Evolutionary conservation across 64 coral and sea anemone genomes (phyloP).

Genomic region (Pachyseris speciosa): DNA sequence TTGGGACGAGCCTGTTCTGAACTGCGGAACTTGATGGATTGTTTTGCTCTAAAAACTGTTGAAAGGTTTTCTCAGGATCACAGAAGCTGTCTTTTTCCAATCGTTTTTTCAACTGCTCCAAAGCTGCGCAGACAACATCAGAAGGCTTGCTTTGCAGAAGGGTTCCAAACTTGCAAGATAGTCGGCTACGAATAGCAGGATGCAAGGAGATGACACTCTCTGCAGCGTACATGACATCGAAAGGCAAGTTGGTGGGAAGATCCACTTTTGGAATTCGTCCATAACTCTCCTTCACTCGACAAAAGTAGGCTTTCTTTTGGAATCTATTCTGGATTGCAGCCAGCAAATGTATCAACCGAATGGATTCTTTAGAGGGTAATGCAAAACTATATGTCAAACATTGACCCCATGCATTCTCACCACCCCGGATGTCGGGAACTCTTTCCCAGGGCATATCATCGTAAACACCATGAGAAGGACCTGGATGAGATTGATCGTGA

Average conservation of each 20-base stretch:
- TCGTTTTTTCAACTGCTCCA: conserved; percentile 58
- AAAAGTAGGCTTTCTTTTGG: conserved; percentile 15
- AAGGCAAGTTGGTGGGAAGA: conserved; percentile 40
- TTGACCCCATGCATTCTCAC: conserved; percentile 42
- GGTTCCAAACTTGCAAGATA: conserved; percentile 21
- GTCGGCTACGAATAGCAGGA: conserved; percentile 60
- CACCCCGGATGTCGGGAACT: conserved; percentile 22
- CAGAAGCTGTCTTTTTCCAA: conserved; percentile 72
- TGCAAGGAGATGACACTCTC: conserved; percentile 63
- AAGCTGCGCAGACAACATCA: conserved; percentile 17
- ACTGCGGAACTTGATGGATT: conserved; percentile 52
- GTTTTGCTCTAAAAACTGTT: conserved; percentile 43
- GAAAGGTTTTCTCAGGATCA: conserved; percentile 53
- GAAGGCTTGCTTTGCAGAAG: conserved; percentile 62
- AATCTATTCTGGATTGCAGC: conserved; percentile 16
- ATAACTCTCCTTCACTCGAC: conserved; percentile 23
- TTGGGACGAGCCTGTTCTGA: conserved; percentile 48
- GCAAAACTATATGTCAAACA: conserved; percentile 66
- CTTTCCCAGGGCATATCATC: conserved; percentile 22
- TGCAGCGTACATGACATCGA: conserved; percentile 73
- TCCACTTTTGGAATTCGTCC: background rate
- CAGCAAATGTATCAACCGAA: background rate
- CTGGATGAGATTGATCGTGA: background rate
- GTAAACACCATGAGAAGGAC: background rate
- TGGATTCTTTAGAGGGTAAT: background rate